These are phyloP conservation scores for Mastigias papua DNA, from an alignment of 30 jellyfish, hydroid and myxozoan species.

Conservation along the genomic window DNA sequence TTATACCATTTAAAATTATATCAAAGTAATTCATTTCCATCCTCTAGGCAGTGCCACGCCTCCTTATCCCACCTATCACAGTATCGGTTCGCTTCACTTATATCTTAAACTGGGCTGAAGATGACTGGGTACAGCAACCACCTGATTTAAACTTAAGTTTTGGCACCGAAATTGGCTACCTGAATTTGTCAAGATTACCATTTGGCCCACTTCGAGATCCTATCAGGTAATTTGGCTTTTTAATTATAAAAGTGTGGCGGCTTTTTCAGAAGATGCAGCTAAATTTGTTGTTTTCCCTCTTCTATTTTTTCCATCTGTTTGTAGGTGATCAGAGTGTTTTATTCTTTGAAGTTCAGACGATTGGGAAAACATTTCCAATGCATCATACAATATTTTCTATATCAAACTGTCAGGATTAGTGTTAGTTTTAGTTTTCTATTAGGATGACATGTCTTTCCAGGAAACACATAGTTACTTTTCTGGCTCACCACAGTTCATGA, in stretches of 20 bases:
- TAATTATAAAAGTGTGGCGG: not conserved
- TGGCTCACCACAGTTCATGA: too few species aligned
- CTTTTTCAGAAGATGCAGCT: not conserved
- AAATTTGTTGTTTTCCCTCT: not conserved
- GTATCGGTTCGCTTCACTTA: constrained; percentile 85
- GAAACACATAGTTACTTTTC: too few species aligned
- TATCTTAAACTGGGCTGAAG: constrained; percentile 79
- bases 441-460: too few species aligned
- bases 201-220: constrained; percentile 97
- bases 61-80: constrained; percentile 62
- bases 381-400: too few species aligned
- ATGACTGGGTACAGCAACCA: constrained; percentile 79
- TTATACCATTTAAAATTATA: too few species aligned
- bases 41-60: constrained; percentile 35
- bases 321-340: too few species aligned
- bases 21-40: not conserved
- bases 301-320: not conserved
- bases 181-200: constrained; percentile 77
- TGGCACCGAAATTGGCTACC: constrained; percentile 67
- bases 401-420: too few species aligned
- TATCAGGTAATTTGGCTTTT: constrained; percentile 62
- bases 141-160: constrained; percentile 59
- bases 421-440: too few species aligned
- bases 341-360: too few species aligned
- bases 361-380: too few species aligned